phyloP scores from a whole-genome alignment of 2,113 vertebrate genomes.

The Paratilapia polleni region DNA sequence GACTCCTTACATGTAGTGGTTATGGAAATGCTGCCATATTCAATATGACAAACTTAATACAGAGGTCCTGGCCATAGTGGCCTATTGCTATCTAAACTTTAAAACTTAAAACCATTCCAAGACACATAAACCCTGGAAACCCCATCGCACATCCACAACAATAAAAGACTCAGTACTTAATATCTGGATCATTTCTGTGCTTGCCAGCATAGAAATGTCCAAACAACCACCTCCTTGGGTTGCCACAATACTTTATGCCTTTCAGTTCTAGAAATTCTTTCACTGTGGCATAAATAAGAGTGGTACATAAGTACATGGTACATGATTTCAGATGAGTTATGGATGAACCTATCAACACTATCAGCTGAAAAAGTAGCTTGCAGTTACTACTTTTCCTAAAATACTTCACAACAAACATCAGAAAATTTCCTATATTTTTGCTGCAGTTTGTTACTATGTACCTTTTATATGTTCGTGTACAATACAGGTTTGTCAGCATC shows the following conservation, averaged over 20 bases:
- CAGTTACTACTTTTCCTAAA: neutral
- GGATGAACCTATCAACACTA: neutral
- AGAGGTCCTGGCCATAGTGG: neutral
- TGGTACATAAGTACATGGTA: too few species aligned
- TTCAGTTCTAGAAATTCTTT: neutral
- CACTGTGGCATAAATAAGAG: neutral
- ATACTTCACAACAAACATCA: neutral
- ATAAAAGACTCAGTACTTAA: neutral
- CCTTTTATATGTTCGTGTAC: neutral
- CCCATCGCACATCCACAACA: neutral
- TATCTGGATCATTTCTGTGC: neutral
- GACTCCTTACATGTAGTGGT: neutral
- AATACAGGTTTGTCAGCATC: too few species aligned
- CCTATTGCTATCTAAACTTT: neutral
- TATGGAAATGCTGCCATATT: neutral
- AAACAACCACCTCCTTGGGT: neutral
- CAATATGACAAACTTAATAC: neutral
- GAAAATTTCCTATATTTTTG: neutral
- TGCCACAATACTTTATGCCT: neutral
- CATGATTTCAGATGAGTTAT: neutral
- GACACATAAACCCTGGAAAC: neutral
- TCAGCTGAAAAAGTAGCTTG: neutral
- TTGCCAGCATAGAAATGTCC: neutral
- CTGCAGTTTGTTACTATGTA: neutral
- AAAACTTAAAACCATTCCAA: neutral